Evolutionary conservation across 35 echinoderm and acorn worm species (phyloP).

Genomic region (Diadema setosum): DNA sequence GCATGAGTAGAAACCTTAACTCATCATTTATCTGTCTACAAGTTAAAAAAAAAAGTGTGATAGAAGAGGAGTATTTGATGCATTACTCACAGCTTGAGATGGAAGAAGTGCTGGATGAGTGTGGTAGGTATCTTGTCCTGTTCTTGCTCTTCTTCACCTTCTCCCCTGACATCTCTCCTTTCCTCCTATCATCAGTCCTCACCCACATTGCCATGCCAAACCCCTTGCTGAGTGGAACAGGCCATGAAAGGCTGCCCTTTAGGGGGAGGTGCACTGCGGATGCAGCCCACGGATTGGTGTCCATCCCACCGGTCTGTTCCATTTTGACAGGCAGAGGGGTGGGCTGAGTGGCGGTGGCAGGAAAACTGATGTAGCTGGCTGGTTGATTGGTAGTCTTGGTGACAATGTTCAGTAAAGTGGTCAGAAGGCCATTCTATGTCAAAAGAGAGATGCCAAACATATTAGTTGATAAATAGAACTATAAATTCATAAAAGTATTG

Average conservation of each 20-base stretch:
- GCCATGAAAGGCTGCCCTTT: conserved; percentile 51
- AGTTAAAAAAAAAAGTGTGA: no score
- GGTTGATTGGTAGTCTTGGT: conserved; percentile 35
- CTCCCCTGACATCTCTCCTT: neutral
- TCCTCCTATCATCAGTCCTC: conserved; percentile 62
- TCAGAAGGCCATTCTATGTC: conserved; percentile 57
- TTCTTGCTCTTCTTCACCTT: neutral
- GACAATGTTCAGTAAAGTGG: conserved; percentile 57
- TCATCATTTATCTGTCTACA: no score
- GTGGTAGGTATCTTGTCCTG: neutral
- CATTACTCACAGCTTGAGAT: neutral
- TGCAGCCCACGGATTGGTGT: conserved; percentile 34
- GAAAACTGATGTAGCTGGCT: conserved; percentile 39
- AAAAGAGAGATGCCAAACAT: no score
- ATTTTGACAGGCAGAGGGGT: neutral
- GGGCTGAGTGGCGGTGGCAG: neutral
- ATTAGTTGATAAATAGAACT: no score
- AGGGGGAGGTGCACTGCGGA: conserved; percentile 62
- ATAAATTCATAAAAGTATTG: no score
- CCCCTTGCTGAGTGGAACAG: conserved; percentile 42
- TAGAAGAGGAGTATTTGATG: no score
- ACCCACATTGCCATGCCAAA: conserved; percentile 76
- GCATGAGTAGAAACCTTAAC: no score
- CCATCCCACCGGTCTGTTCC: neutral
- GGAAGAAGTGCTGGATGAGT: neutral